Conservation (phyloP, 2,888 invertebrate genomes). For the Lepidocyrtinus sp. region DNA sequence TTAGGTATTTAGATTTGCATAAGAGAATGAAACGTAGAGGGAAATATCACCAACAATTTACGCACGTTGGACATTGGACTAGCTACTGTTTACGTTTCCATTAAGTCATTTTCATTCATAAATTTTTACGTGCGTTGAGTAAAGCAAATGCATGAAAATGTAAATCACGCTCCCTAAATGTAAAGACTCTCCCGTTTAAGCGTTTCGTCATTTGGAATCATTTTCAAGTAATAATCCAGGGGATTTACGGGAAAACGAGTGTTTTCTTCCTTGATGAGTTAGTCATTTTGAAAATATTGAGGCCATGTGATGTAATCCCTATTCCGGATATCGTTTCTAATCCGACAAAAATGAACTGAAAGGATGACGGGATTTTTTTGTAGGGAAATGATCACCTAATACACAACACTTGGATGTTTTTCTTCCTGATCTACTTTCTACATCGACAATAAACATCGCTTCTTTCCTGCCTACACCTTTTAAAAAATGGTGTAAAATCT, state of each 20-base stretch:
- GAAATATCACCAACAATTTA: neutral
- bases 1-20: slow-evolving; percentile 12
- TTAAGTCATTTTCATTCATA: slow-evolving; percentile 4
- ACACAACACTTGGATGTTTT: slow-evolving; percentile 7
- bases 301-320: neutral
- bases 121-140: no score
- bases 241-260: neutral
- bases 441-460: slow-evolving; percentile 10
- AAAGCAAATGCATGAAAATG: no score
- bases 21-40: neutral
- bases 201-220: neutral
- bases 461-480: slow-evolving; percentile 53
- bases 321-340: slow-evolving; percentile 3
- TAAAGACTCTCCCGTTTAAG: no score
- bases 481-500: no score
- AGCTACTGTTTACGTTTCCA: neutral
- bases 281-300: no score
- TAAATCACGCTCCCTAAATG: no score
- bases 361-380: slow-evolving; percentile 1
- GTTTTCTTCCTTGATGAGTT: neutral
- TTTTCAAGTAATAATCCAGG: neutral
- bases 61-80: neutral
- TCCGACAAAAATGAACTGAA: neutral
- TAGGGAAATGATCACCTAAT: neutral
- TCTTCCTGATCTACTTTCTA: neutral